Evolutionary conservation across 1,140 invertebrate species (phyloP).

Genomic region (Drosophila pallidifrons): DNA sequence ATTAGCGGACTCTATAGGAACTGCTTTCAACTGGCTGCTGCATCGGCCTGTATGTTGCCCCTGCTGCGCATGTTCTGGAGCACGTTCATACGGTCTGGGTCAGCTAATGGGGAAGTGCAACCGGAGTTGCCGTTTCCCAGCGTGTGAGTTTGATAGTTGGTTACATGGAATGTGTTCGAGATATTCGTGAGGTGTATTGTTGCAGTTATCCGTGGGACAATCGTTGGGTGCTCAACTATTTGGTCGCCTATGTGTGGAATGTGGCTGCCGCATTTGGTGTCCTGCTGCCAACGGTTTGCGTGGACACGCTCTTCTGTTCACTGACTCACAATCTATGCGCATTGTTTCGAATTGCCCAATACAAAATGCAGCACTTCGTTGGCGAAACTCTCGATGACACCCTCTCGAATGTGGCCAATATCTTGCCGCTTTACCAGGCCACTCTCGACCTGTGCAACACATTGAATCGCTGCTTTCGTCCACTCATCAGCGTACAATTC

Average conservation of each 20-base stretch:
- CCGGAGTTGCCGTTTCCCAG: slow-evolving; percentile 54
- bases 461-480: slow-evolving; percentile 46
- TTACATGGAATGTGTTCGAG: too few species aligned
- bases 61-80: slow-evolving; percentile 12
- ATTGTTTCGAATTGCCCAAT: slow-evolving; percentile 40
- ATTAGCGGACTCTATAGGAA: slow-evolving; percentile 37
- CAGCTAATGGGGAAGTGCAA: not conserved
- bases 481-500: slow-evolving; percentile 50
- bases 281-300: slow-evolving; percentile 44
- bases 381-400: slow-evolving; percentile 6
- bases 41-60: slow-evolving; percentile 43
- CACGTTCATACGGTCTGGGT: not conserved
- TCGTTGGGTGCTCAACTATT: slow-evolving; percentile 28
- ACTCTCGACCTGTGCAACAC: slow-evolving; percentile 10
- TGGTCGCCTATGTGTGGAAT: slow-evolving; percentile 61
- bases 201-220: slow-evolving; percentile 62
- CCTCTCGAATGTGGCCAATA: slow-evolving; percentile 24
- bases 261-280: slow-evolving; percentile 45
- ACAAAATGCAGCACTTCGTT: slow-evolving; percentile 40
- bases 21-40: slow-evolving; percentile 34
- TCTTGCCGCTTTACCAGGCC: slow-evolving; percentile 25
- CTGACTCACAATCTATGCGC: slow-evolving; percentile 55
- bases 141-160: slow-evolving; percentile 44
- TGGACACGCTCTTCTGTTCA: slow-evolving; percentile 54
- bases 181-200: not conserved